Evolutionary conservation across 2,797 vertebrate species (phyloP).

Genomic region (Macroramphosus scolopax): DNA sequence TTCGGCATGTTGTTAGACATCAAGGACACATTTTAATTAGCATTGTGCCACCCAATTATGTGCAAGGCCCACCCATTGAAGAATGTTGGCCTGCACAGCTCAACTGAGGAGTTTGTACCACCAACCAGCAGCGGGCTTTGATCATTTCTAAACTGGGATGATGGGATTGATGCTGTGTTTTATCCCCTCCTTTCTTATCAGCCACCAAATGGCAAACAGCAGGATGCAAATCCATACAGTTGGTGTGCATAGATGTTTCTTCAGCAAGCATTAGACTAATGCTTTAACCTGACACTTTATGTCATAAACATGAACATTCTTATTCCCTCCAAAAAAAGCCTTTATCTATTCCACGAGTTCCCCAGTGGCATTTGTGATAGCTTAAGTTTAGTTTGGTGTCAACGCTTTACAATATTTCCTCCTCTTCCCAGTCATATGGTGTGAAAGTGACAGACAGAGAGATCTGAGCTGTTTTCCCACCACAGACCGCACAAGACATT

Average conservation of each 20-base stretch:
- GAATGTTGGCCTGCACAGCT: no score
- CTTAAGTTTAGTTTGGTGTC: conserved; percentile 23
- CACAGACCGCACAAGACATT: conserved; percentile 42
- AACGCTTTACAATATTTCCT: conserved; percentile 21
- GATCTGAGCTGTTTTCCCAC: conserved; percentile 36
- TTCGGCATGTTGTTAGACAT: no score
- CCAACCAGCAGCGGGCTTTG: no score
- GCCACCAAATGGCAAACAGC: no score
- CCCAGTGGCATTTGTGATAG: conserved; percentile 17
- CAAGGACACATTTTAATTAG: no score
- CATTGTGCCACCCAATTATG: no score
- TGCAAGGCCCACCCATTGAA: no score
- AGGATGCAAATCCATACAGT: conserved; percentile 8
- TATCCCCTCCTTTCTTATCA: no score
- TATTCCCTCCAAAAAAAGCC: neutral
- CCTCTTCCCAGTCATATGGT: conserved; percentile 27
- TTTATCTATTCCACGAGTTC: conserved; percentile 1
- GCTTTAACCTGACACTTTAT: conserved; percentile 6
- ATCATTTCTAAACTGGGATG: no score
- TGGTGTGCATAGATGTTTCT: conserved; percentile 1
- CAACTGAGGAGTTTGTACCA: no score
- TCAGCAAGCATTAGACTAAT: neutral
- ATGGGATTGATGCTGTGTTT: no score
- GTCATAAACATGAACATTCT: neutral
- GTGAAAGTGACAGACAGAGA: conserved; percentile 26